Conservation (phyloP, 2,797 vertebrate species). For the Ispidina lecontei region DNA sequence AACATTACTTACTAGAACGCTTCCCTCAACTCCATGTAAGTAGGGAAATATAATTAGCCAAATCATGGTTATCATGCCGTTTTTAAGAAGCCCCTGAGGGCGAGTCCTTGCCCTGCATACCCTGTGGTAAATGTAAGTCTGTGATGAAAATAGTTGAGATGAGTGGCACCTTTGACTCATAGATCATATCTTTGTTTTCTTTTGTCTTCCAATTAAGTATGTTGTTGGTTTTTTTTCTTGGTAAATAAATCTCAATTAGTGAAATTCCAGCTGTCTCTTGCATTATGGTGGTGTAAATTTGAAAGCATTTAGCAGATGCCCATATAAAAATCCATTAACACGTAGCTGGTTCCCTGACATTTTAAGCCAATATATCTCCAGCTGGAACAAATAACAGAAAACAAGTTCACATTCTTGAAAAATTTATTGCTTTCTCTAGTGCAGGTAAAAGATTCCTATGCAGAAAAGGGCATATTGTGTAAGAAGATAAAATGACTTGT, state of each 20-base stretch:
- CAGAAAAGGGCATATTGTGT: neutral
- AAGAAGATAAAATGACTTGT: neutral
- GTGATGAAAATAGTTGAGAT: neutral
- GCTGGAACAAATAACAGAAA: slow-evolving; percentile 24
- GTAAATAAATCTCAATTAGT: slow-evolving; percentile 68
- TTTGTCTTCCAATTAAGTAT: slow-evolving; percentile 32
- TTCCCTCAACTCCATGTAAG: neutral
- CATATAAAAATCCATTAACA: slow-evolving; percentile 10
- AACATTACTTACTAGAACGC: neutral
- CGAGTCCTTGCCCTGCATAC: neutral
- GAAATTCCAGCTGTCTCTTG: slow-evolving; percentile 53
- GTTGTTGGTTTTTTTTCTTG: neutral
- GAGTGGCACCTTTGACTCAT: slow-evolving; percentile 8
- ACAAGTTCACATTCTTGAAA: neutral
- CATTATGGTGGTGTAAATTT: slow-evolving; percentile 8
- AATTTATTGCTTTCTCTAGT: neutral
- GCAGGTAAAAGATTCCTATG: neutral
- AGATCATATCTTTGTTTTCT: slow-evolving; percentile 49
- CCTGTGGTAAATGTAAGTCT: slow-evolving; percentile 3
- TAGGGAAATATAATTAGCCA: slow-evolving; percentile 36
- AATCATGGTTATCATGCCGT: neutral
- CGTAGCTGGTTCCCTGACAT: slow-evolving; percentile 19
- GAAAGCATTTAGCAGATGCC: slow-evolving; percentile 54
- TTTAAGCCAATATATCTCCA: slow-evolving; percentile 38
- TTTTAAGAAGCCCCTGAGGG: slow-evolving; percentile 15